A percentile compares a stretch with the other conserved stretches of the same genome.
Evolutionary conservation across 1,140 invertebrate species (phyloP).

Genomic region (Stegodyphus dumicola): DNA sequence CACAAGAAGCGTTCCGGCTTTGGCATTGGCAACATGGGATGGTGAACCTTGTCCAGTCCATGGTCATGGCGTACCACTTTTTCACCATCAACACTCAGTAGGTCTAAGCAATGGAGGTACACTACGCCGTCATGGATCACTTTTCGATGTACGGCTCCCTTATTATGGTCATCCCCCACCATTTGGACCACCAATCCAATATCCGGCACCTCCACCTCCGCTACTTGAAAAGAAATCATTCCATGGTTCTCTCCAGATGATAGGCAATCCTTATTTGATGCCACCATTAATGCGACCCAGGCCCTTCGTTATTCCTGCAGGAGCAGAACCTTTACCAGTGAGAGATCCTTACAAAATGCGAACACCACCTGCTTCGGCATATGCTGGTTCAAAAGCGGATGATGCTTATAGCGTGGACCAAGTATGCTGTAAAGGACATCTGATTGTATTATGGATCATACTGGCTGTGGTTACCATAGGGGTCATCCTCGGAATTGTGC

Average conservation of each 20-base stretch:
- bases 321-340: constrained; percentile 58
- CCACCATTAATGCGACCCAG: constrained; percentile 58
- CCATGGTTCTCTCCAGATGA: constrained; percentile 60
- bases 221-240: constrained; percentile 57
- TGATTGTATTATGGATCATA: constrained; percentile 67
- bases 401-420: constrained; percentile 57
- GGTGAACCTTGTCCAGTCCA: constrained; percentile 63
- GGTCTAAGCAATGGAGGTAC: constrained; percentile 29
- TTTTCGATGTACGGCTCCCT: constrained; percentile 46
- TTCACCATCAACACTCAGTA: constrained; percentile 32
- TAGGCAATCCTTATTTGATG: constrained; percentile 38
- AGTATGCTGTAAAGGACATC: constrained; percentile 65
- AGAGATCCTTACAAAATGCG: constrained; percentile 59
- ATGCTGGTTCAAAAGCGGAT: constrained; percentile 38
- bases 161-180: constrained; percentile 31
- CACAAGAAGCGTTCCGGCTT: constrained; percentile 63
- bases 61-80: constrained; percentile 46
- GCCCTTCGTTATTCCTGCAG: constrained; percentile 57
- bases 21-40: constrained; percentile 62
- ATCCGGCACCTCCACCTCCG: constrained; percentile 8
- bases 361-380: constrained; percentile 45
- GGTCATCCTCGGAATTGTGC: constrained; percentile 66
- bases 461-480: constrained; percentile 67
- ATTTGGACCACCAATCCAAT: neutral
- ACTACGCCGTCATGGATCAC: constrained; percentile 44